Conservation (phyloP, 35 echinoderm and acorn worm genomes). For the Apostichopus japonicus region DNA sequence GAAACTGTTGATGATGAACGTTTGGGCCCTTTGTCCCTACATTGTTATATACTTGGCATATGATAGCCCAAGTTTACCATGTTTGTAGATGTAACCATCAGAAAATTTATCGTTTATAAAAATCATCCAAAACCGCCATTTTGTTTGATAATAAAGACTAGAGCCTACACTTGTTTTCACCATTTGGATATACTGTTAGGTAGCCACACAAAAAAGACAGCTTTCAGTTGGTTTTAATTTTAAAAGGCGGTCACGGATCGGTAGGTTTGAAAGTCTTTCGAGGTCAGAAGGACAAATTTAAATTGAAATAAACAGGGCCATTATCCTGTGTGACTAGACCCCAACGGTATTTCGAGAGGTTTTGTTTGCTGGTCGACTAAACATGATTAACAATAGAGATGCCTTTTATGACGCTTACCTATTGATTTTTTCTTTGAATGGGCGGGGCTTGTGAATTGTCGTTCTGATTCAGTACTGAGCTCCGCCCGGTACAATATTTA, state of each 20-base stretch:
- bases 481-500: background rate
- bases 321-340: constrained; percentile 13
- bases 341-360: constrained; percentile 6
- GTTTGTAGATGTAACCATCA: too few species aligned
- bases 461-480: constrained; percentile 4
- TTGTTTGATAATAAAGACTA: background rate
- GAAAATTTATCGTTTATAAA: too few species aligned
- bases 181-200: background rate
- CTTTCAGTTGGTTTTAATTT: background rate
- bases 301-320: background rate
- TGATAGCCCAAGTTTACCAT: too few species aligned
- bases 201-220: background rate
- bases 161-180: background rate
- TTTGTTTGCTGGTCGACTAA: background rate
- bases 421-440: constrained; percentile 14
- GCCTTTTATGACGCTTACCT: background rate
- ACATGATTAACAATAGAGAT: background rate
- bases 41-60: too few species aligned
- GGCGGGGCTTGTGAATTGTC: background rate
- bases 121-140: background rate
- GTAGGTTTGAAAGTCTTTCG: background rate
- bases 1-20: too few species aligned
- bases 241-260: constrained; percentile 9
- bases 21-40: too few species aligned
- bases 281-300: background rate